A percentile compares a stretch with the other conserved stretches of the same genome.
Evolutionary conservation across 2,113 vertebrate species (phyloP).

Genomic region (Hippolais icterina): DNA sequence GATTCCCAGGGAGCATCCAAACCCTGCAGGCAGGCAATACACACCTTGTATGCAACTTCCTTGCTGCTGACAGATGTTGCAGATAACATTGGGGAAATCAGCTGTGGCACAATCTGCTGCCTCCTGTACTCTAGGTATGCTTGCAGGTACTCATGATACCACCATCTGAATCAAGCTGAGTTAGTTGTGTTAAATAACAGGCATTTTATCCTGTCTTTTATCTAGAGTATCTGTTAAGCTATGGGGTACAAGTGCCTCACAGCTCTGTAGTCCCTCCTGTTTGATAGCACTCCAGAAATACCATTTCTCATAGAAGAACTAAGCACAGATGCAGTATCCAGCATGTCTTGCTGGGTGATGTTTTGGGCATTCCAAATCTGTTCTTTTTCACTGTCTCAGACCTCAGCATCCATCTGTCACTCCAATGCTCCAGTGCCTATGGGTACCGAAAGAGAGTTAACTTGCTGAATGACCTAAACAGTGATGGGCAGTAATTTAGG

Average conservation of each 20-base stretch:
- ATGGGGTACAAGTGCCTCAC: neutral
- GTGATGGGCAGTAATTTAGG: neutral
- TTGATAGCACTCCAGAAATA: neutral
- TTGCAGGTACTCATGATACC: neutral
- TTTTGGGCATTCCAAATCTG: neutral
- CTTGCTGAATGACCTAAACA: neutral
- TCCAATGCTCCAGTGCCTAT: neutral
- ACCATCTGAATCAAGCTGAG: fast-evolving
- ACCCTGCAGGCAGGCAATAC: fast-evolving
- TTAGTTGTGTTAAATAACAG: neutral
- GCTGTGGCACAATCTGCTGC: neutral
- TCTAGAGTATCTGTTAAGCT: neutral
- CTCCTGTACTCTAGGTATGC: neutral
- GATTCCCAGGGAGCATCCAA: neutral
- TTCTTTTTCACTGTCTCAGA: neutral
- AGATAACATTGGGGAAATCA: neutral
- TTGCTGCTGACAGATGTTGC: neutral
- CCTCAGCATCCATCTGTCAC: neutral
- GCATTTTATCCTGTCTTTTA: neutral
- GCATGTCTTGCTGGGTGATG: neutral
- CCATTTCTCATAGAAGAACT: neutral
- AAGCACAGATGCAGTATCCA: neutral
- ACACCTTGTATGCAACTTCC: fast-evolving
- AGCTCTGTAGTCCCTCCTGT: neutral
- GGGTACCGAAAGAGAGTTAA: neutral